Conservation (phyloP, 2,888 invertebrate genomes). For the Euproctis similis region DNA sequence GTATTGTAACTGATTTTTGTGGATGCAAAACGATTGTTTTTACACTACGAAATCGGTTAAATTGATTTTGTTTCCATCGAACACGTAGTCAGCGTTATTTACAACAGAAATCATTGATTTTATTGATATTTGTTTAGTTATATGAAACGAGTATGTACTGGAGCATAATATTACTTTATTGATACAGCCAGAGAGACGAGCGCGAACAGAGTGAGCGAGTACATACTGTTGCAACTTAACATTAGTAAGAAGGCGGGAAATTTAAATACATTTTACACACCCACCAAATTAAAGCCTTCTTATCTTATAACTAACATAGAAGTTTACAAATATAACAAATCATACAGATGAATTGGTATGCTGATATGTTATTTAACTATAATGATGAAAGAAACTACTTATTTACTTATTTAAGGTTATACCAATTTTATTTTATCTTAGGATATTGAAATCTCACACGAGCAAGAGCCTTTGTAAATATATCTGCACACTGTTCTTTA, state of each 20-base stretch:
- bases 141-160: not conserved
- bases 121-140: not conserved
- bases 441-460: conserved; percentile 4
- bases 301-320: not conserved
- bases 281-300: conserved; percentile 1
- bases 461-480: conserved; percentile 6
- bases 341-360: conserved; percentile 1
- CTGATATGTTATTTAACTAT: too few species aligned
- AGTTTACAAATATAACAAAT: not conserved
- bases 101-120: too few species aligned
- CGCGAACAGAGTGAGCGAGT: conserved; percentile 1
- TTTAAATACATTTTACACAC: conserved; percentile 1
- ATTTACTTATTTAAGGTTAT: too few species aligned
- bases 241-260: conserved; percentile 1
- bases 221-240: not conserved
- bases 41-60: too few species aligned
- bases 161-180: not conserved
- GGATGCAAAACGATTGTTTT: too few species aligned
- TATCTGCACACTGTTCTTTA: conserved; percentile 6
- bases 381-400: too few species aligned
- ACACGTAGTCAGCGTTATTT: too few species aligned
- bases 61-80: too few species aligned
- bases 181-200: not conserved
- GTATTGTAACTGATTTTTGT: too few species aligned
- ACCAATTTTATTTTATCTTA: conserved; percentile 3